These are phyloP conservation scores for Cyprinodon variegatus DNA, from an alignment of 2,113 vertebrate species.

Conservation along the genomic window DNA sequence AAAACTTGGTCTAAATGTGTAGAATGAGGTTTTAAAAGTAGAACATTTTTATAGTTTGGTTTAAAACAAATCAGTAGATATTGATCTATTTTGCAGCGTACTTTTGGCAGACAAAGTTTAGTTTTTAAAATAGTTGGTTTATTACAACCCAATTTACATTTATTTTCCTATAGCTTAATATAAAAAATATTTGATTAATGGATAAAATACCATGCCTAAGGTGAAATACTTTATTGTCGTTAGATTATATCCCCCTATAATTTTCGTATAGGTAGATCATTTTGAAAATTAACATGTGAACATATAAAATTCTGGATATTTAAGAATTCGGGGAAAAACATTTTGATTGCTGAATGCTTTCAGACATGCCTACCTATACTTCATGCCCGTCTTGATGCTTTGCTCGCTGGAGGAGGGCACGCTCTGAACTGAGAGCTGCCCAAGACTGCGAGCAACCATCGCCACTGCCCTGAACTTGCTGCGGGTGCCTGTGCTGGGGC, in stretches of 20 bases:
- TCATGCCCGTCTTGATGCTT: slow-evolving; percentile 90
- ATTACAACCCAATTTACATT: background rate
- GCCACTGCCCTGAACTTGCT: slow-evolving; percentile 93
- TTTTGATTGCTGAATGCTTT: background rate
- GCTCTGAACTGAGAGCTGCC: slow-evolving; percentile 91
- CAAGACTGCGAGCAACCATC: slow-evolving; percentile 94
- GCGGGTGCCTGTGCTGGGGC: slow-evolving; percentile 87
- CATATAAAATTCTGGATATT: background rate
- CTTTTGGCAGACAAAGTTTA: background rate
- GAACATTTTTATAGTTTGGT: background rate
- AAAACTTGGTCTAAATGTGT: background rate
- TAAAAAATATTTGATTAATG: too few species aligned
- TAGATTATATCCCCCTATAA: background rate
- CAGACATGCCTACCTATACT: slow-evolving; percentile 85
- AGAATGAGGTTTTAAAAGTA: background rate
- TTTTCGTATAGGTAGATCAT: background rate
- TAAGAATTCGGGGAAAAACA: background rate
- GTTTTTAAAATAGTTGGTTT: background rate
- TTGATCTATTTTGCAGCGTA: background rate
- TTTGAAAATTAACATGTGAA: background rate
- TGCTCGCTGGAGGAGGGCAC: slow-evolving; percentile 82
- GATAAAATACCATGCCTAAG: background rate
- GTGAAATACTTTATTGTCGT: background rate
- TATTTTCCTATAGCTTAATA: background rate
- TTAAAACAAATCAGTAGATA: background rate